Base-by-base conservation (phyloP, 2,113 vertebrate genomes). In the Physeter macrocephalus region DNA sequence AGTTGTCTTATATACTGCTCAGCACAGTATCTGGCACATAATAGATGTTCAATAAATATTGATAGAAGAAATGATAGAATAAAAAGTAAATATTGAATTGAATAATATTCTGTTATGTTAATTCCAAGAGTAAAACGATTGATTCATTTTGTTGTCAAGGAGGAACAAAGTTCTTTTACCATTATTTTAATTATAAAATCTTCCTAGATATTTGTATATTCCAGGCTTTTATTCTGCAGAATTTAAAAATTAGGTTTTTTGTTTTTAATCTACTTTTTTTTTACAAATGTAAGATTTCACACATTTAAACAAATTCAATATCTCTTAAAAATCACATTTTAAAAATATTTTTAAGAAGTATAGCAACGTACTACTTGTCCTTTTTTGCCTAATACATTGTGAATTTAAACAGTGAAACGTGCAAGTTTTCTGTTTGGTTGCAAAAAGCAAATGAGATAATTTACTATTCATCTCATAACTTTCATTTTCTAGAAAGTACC, bases 401-500 rank as follows among this genome's bases (percentile, higher is more conserved):
- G 41, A 72, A 39, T 86, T 36, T 62, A 72, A 74, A 86, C 34
- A 75, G 29, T 78, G 12, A 75, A 92, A 92, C 29, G 5, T 17
- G 2, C 96, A 95, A 46, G 77, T 75, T 95, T 64, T 81, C 49
- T 91, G 13, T 94, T 91, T 83, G 57, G 31, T 94, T 94, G 39
- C 15, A 93, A 92, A 92, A 95, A 86, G 23, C 72, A 72, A 91
- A 27, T 92, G 29, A 96, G 57, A 18, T 93, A 10, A 25, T 94
- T 93, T 96, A 96, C 88, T 52, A 96, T 83, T 98, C 84, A 61
- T 67, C 90, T 80, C 34, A 86, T 90, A 88, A n/a, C 13, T 96
- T 75, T 52, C 86, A 88, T 88, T 89, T 97, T 23, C 71, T 84
- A 94, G 67, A 87, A 75, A 97, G 36, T 23, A 97, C 36, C 52